Conservation (phyloP, 2,888 invertebrate species). For the Temnothorax rugatulus region DNA sequence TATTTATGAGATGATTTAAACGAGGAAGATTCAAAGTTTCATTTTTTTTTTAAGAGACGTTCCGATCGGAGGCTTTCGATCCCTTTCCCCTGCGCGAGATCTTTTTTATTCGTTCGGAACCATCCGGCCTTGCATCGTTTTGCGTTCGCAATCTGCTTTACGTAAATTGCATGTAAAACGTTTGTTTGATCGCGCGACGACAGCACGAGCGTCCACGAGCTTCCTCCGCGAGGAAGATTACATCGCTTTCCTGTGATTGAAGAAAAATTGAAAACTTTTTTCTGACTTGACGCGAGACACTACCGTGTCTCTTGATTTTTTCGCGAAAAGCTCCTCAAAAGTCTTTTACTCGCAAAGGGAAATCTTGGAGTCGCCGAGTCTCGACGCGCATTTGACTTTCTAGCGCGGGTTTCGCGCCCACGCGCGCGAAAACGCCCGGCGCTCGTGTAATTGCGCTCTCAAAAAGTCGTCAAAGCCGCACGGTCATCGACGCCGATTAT, state of each 20-base stretch:
- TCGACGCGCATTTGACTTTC: constrained; percentile 67
- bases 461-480: constrained; percentile 14
- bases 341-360: background rate
- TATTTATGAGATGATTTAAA: too few relatives aligned
- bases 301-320: background rate
- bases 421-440: background rate
- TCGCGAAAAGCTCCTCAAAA: background rate
- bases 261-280: too few relatives aligned
- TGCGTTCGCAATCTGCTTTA: background rate
- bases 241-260: too few relatives aligned
- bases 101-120: constrained; percentile 7
- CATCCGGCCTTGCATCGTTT: background rate
- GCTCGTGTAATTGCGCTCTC: background rate
- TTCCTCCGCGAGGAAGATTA: too few relatives aligned
- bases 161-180: background rate
- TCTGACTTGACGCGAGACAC: too few relatives aligned
- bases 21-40: background rate
- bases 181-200: background rate
- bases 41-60: background rate
- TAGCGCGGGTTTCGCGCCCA: constrained; percentile 67
- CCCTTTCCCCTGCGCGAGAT: background rate
- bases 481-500: constrained; percentile 26
- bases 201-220: too few relatives aligned
- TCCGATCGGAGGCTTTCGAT: background rate
- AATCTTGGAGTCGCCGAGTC: constrained; percentile 17